These are phyloP conservation scores for Troides oblongomaculatus DNA, from an alignment of 2,888 invertebrate species.

Conservation along the genomic window DNA sequence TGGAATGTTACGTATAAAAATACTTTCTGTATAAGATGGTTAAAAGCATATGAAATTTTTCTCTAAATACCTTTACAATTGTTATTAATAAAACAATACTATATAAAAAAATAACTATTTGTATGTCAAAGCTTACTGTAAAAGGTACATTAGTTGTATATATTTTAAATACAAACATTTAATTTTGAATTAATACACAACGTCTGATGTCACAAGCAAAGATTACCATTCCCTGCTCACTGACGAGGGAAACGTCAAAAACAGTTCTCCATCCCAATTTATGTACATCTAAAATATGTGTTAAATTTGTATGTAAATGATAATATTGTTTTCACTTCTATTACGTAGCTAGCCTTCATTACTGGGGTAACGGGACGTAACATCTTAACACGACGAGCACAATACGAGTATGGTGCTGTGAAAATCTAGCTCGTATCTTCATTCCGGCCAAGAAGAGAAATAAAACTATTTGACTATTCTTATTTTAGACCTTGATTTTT, in stretches of 20 bases:
- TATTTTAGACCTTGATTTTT: too few relatives aligned
- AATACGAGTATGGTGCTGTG: too few relatives aligned
- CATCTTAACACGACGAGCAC: too few relatives aligned
- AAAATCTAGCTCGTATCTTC: too few relatives aligned
- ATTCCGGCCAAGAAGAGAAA: too few relatives aligned
- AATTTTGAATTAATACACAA: conserved; percentile 6
- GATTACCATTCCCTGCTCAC: conserved; percentile 14
- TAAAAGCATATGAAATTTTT: too few relatives aligned
- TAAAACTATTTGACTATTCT: too few relatives aligned
- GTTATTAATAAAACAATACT: not conserved
- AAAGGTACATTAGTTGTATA: not conserved
- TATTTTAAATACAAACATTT: conserved; percentile 1
- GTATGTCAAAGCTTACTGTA: not conserved
- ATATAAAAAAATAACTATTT: not conserved
- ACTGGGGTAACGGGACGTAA: not conserved
- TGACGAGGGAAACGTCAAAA: conserved; percentile 35
- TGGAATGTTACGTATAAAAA: too few relatives aligned
- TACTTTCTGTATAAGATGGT: too few relatives aligned
- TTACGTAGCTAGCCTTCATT: not conserved
- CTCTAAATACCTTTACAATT: not conserved
- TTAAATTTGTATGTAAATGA: not conserved
- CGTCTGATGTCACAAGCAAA: conserved; percentile 20
- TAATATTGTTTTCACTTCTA: not conserved
- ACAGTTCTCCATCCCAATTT: conserved; percentile 29
- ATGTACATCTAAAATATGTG: conserved; percentile 14